Evolutionary conservation across 2,113 vertebrate species (phyloP), one percentile per base, ranked within the genome.

Genomic region (Emberiza fucata): DNA sequence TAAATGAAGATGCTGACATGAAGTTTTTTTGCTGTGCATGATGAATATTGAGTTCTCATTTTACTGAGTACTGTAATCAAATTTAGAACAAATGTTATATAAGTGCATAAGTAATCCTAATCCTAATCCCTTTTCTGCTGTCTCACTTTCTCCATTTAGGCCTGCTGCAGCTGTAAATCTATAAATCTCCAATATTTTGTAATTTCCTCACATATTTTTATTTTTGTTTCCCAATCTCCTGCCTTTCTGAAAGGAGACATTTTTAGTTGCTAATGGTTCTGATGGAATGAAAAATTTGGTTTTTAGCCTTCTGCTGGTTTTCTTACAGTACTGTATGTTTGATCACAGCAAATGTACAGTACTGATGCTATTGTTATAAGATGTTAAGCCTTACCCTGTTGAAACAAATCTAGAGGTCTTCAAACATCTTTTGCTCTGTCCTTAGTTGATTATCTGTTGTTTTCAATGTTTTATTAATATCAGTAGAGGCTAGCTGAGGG

Each of bases 61-160:
- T 85, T 83, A 77, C 94, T 95, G 94, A 91, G 95, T 68, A 70
- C 45, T 91, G 84, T 87, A 95, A 96, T 82, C 89, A 94, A 94
- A 96, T 93, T 91, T 61, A 96, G 92, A 93, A 54, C 82, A 75
- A 94, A 89, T 0, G 37, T 95, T 97, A 91, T 47, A 11, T 95
- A 90, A 97, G 56, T 92, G 71, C 48, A 70, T 95, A 94, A 95
- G 71, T 47, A 93, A 86, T 94, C 78, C 77, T 94, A 92, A 70
- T 91, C 92, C 92, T 95, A 95, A 94, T 88, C 96, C 77, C 78
- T 97, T 92, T 93, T 91, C 86, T 93, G 77, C 59, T 92, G 31
- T 87, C 87, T 97, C 85, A 91, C 77, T 73, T 96, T 95, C 93
- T 92, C 66, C 69, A 76, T 83, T 54, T 59, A 88, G 90, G 83